These are phyloP conservation scores for Benthochromis sp. DNA, from an alignment of 2,113 vertebrate genomes.

Conservation along the genomic window DNA sequence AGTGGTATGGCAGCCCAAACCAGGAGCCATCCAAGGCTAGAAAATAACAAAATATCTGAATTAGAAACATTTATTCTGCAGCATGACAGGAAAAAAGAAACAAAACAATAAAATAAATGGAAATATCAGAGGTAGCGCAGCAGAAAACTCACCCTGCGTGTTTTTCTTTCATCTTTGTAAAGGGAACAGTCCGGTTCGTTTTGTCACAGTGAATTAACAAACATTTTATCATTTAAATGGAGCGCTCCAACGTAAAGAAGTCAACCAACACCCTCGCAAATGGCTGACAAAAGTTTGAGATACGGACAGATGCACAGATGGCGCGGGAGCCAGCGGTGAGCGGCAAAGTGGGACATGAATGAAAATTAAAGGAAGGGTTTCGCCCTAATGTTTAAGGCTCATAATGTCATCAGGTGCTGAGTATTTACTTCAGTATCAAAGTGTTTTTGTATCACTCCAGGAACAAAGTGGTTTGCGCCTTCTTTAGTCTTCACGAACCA, in stretches of 20 bases:
- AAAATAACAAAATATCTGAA: slow-evolving; percentile 7
- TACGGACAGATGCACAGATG: not conserved
- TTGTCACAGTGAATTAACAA: not conserved
- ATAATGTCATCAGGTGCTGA: not conserved
- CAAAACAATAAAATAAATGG: not conserved
- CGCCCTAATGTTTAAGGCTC: not conserved
- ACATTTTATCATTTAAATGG: not conserved
- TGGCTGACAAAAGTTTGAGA: not conserved
- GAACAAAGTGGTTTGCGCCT: not conserved
- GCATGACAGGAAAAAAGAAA: not conserved
- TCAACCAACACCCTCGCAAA: not conserved
- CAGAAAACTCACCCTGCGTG: not conserved
- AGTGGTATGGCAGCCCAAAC: not conserved
- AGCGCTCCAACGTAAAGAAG: not conserved
- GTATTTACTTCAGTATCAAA: not conserved
- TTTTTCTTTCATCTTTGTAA: not conserved
- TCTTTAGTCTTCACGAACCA: not conserved
- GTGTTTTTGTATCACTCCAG: not conserved
- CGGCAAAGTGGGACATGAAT: not conserved
- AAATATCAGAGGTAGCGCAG: not conserved
- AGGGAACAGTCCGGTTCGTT: not conserved
- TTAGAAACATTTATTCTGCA: not conserved
- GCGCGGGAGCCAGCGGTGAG: not conserved
- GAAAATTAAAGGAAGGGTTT: not conserved
- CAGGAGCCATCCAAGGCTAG: not conserved